Evolutionary conservation across 2,113 vertebrate genomes (phyloP).

Genomic region (Bubo bubo): DNA sequence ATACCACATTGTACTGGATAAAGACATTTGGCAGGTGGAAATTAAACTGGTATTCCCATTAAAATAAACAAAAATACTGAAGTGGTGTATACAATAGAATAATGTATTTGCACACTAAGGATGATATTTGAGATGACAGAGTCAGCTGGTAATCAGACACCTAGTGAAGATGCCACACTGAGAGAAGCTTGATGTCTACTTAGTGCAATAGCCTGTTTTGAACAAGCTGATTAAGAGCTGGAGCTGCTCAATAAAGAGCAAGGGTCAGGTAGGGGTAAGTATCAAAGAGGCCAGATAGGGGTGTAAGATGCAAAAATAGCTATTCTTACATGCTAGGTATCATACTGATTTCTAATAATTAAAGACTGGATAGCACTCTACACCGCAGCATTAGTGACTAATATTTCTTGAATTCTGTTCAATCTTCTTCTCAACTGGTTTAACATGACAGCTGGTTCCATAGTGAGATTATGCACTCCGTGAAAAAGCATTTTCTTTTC

Average conservation of each 20-base stretch:
- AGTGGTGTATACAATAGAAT: neutral
- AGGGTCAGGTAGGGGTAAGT: neutral
- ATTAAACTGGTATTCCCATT: neutral
- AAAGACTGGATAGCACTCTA: neutral
- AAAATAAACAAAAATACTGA: neutral
- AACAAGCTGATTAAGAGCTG: neutral
- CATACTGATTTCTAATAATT: neutral
- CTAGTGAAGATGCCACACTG: neutral
- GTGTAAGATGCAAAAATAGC: neutral
- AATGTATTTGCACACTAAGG: neutral
- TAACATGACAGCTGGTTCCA: neutral
- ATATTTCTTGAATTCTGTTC: neutral
- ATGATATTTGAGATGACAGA: neutral
- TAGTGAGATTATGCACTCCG: neutral
- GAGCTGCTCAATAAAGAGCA: neutral
- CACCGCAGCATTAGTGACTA: neutral
- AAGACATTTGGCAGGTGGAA: neutral
- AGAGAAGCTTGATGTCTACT: neutral
- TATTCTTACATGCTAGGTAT: neutral
- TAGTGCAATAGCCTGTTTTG: neutral
- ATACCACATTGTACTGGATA: fast-evolving
- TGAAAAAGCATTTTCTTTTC: neutral
- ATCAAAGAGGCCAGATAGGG: neutral
- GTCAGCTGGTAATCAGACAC: neutral
- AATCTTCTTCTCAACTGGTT: neutral